Evolutionary conservation across 2,113 vertebrate genomes (phyloP).

Genomic region (Lepisosteus oculatus): DNA sequence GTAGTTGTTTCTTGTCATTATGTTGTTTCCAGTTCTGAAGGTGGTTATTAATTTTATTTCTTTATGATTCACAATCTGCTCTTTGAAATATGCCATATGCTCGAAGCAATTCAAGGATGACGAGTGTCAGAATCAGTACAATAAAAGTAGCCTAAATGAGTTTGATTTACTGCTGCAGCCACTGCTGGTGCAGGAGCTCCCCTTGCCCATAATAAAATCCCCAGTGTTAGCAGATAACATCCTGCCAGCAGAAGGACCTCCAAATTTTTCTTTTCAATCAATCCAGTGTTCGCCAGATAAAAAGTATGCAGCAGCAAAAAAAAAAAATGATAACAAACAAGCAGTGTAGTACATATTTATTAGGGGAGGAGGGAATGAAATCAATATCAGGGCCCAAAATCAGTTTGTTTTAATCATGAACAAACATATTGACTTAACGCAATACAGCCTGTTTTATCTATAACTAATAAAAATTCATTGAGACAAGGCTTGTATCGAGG

Average conservation of each 20-base stretch:
- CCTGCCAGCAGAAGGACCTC: constrained; percentile 44
- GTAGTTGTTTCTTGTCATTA: constrained; percentile 79
- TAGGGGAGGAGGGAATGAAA: constrained; percentile 44
- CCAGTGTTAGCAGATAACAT: constrained; percentile 47
- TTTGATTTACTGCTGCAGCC: constrained; percentile 81
- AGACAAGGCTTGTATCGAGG: constrained; percentile 47
- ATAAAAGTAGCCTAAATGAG: constrained; percentile 91
- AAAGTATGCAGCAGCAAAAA: constrained; percentile 19
- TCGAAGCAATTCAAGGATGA: constrained; percentile 90
- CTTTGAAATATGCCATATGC: constrained; percentile 94
- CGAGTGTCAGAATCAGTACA: constrained; percentile 89
- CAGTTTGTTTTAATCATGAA: constrained; percentile 64
- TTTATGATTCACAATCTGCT: constrained; percentile 94
- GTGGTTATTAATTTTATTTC: constrained; percentile 93
- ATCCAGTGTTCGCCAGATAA: constrained; percentile 39
- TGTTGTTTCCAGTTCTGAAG: constrained; percentile 79
- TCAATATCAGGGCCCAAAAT: constrained; percentile 57
- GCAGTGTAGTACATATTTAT: constrained; percentile 44
- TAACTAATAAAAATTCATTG: constrained; percentile 73
- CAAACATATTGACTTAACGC: constrained; percentile 61
- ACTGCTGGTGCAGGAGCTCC: constrained; percentile 54
- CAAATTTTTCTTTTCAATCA: constrained; percentile 35
- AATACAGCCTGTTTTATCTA: constrained; percentile 59
- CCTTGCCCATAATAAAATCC: constrained; percentile 44
- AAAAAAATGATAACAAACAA: constrained; percentile 45